Percentiles rank a stretch among this genome's conserved stretches.
phyloP scores from a whole-genome alignment of 2,888 invertebrate genomes.

The Eilema sororculum region DNA sequence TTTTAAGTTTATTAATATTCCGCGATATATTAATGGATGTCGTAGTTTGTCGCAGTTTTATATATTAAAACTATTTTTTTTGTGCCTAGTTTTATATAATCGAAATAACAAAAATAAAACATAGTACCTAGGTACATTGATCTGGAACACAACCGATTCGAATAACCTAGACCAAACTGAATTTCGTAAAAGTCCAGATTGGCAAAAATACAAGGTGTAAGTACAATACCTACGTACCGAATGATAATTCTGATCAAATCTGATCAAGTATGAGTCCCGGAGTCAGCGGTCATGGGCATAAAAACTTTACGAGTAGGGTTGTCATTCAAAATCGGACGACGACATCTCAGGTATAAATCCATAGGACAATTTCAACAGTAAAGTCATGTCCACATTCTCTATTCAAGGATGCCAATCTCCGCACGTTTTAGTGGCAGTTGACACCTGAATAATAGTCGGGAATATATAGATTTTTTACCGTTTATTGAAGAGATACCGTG shows the following conservation, averaged over 20 bases:
- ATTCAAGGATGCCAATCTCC: slow-evolving; percentile 20
- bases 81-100: neutral
- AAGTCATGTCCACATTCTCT: slow-evolving; percentile 27
- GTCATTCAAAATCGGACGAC: slow-evolving; percentile 35
- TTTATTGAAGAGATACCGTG: slow-evolving; percentile 13
- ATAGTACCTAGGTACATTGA: neutral
- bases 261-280: slow-evolving; percentile 28
- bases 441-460: slow-evolving; percentile 1
- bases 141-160: neutral
- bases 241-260: slow-evolving; percentile 40
- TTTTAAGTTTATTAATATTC: neutral
- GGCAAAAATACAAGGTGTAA: slow-evolving; percentile 31
- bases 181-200: slow-evolving; percentile 20
- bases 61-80: neutral
- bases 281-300: slow-evolving; percentile 47
- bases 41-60: neutral
- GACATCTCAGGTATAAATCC: slow-evolving; percentile 26
- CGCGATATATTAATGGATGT: neutral
- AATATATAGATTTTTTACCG: slow-evolving; percentile 12
- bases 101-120: too few species aligned
- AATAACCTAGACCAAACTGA: slow-evolving; percentile 6
- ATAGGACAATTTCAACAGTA: slow-evolving; percentile 22
- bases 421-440: slow-evolving; percentile 28
- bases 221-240: slow-evolving; percentile 27
- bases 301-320: slow-evolving; percentile 51